Evolutionary conservation across 2,113 vertebrate genomes (phyloP), one percentile per base, ranked within the genome.

Genomic region (Jacana jacana): DNA sequence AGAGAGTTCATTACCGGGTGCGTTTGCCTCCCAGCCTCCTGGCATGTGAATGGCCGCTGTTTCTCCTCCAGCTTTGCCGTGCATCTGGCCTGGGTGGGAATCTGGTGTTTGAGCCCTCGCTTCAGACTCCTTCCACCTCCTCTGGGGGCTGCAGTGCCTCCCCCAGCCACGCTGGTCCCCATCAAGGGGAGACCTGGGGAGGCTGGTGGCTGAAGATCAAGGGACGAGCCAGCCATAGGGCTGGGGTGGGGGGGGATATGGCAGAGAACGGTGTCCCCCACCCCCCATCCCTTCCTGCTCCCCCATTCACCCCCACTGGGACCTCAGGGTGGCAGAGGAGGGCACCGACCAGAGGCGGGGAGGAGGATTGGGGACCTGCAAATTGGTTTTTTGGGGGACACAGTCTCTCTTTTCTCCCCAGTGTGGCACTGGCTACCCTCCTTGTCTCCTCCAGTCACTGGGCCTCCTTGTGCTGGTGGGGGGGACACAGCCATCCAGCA

Each of bases 11-110:
- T 95, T 95, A 94, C 68, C 3, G 19, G 0, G 0, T 33, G 39
- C 63, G 24, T 76, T 89, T 51, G 8, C 54, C 37, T 86, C 16
- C 76, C 86, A 60, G 27, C 31, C 46, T 73, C 46, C 51, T 1
- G 0, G 33, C 17, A 1, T 0, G 52, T 6, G 35, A 39, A 42
- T 42, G 6, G 3, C 22, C 1, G 1, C 16, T 10, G 12, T 4
- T 2, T 54, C 54, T 60, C 20, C n/a, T 80, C 49, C 5, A 0
- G 27, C 33, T 48, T 17, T 6, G 25, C 17, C 11, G 3, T 25
- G 10, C 55, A 4, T n/a, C 84, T 8, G 60, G 65, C 31, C 57
- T 23, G 12, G 42, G 66, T 49, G 61, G 44, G 39, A 48, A 72
- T 90, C 44, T 19, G 54, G 24, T 49, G 61, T 24, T 30, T 0